Evolutionary conservation across 2,888 invertebrate genomes (phyloP).

Genomic region (Taphrorychus bicolor): DNA sequence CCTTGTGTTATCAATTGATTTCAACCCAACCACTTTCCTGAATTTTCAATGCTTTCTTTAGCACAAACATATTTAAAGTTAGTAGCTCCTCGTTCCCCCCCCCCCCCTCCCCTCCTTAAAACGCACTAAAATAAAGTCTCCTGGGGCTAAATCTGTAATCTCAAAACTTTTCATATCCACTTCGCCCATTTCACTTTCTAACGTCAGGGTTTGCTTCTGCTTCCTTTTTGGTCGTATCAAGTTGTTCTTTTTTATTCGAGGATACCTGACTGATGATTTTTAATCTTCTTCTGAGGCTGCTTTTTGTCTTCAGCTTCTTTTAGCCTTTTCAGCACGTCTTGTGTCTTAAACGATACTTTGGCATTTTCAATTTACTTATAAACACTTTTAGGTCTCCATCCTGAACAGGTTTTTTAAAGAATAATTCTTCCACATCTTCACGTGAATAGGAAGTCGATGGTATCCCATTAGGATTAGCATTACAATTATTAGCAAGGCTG

Average conservation of each 20-base stretch:
- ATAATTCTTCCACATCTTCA: no score
- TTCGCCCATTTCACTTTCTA: neutral
- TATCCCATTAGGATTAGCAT: no score
- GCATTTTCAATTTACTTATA: no score
- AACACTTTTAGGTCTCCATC: no score
- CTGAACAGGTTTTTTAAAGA: no score
- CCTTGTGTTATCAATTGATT: no score
- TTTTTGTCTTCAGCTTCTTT: no score
- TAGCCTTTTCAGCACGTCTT: neutral
- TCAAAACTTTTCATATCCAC: neutral
- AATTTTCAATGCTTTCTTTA: neutral
- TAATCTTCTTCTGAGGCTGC: neutral
- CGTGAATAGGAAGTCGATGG: no score
- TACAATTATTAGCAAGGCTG: no score
- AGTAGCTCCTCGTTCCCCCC: neutral
- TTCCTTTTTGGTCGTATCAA: neutral
- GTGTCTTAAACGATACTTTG: neutral
- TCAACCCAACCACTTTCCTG: neutral
- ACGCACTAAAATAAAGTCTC: neutral
- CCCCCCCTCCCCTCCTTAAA: no score
- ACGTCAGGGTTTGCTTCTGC: neutral
- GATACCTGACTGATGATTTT: neutral
- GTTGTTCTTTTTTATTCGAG: neutral
- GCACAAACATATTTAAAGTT: conserved; percentile 1
- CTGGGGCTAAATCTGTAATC: neutral